Conservation (phyloP, 2,797 vertebrate genomes). For the Brachyrhaphis roseni region DNA sequence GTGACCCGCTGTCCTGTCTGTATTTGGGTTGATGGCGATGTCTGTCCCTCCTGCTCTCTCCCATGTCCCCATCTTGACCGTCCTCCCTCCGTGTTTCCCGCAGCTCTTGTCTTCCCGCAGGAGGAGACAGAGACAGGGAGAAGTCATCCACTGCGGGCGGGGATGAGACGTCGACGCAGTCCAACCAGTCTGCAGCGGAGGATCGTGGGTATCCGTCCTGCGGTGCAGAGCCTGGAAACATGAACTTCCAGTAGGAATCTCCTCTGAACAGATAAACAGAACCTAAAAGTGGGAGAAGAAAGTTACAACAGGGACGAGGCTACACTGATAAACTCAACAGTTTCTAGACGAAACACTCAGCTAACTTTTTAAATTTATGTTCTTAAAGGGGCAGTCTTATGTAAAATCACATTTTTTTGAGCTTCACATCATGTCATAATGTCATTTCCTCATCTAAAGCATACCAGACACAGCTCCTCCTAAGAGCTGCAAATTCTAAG, state of each 20-base stretch:
- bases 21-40: constrained; percentile 24
- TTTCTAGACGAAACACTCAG: neutral
- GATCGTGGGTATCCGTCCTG: constrained; percentile 75
- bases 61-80: constrained; percentile 13
- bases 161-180: constrained; percentile 64
- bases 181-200: constrained; percentile 77
- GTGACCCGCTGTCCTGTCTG: constrained; percentile 21
- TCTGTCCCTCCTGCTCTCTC: constrained; percentile 12
- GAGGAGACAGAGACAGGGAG: constrained; percentile 56
- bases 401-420: too few relatives aligned
- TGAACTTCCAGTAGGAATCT: constrained; percentile 80
- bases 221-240: constrained; percentile 63
- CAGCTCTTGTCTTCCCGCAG: constrained; percentile 62
- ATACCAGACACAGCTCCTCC: too few relatives aligned
- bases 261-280: constrained; percentile 76
- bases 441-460: too few relatives aligned
- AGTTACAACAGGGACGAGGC: neutral
- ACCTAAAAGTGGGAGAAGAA: constrained; percentile 55
- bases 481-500: too few relatives aligned
- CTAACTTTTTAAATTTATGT: neutral
- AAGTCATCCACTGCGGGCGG: constrained; percentile 29
- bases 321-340: neutral
- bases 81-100: constrained; percentile 46
- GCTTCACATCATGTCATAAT: too few relatives aligned
- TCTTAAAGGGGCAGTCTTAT: neutral